A percentile compares a stretch with the other conserved stretches of the same genome.
phyloP scores from a whole-genome alignment of 1,140 invertebrate species.

The Euura lappo region DNA sequence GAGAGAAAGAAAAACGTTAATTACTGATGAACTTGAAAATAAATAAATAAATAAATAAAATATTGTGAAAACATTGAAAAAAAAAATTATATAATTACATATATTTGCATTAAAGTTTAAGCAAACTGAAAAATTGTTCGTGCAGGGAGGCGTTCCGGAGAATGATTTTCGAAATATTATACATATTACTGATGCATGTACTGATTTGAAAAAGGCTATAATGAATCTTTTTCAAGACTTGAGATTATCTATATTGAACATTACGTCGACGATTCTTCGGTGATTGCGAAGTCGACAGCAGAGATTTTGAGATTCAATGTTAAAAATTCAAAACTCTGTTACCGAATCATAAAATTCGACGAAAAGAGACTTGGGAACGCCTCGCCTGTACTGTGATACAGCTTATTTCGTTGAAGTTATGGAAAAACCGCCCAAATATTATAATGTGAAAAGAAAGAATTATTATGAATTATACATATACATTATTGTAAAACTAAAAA shows the following conservation, averaged over 20 bases:
- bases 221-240: too few relatives aligned
- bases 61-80: too few relatives aligned
- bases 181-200: too few relatives aligned
- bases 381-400: not conserved
- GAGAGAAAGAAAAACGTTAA: not conserved
- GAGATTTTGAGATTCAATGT: too few relatives aligned
- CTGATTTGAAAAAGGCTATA: too few relatives aligned
- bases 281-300: too few relatives aligned
- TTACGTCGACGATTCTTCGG: too few relatives aligned
- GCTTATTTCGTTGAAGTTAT: not conserved
- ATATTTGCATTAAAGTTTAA: too few relatives aligned
- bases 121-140: not conserved
- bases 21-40: not conserved
- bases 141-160: not conserved
- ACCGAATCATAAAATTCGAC: not conserved
- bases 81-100: too few relatives aligned
- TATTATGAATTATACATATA: slow-evolving; percentile 14
- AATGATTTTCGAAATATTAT: not conserved
- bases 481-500: slow-evolving; percentile 17
- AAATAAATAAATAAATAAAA: not conserved
- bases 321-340: too few relatives aligned
- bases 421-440: slow-evolving; percentile 3
- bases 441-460: not conserved
- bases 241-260: too few relatives aligned
- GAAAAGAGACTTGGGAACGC: not conserved